Conservation (phyloP, 2,888 invertebrate species). For the Xylocampa areola region DNA sequence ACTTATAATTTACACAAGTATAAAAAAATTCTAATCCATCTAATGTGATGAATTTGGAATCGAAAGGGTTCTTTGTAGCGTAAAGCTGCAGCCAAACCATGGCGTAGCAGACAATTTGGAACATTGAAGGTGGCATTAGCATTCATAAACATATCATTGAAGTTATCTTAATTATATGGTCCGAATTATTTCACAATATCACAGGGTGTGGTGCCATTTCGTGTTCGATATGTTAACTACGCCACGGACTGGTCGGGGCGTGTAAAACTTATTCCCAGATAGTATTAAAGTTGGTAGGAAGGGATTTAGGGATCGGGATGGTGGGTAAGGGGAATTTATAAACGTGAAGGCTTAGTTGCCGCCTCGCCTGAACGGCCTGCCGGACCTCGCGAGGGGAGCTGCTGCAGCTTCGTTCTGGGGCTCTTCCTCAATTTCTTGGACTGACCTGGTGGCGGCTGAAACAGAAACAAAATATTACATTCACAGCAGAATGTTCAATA, state of each 20-base stretch:
- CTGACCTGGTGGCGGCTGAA: conserved; percentile 76
- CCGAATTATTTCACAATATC: conserved; percentile 45
- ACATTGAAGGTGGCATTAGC: conserved; percentile 16
- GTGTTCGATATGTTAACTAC: conserved; percentile 25
- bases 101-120: conserved; percentile 21
- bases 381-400: conserved; percentile 69
- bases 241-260: conserved; percentile 15
- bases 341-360: conserved; percentile 66
- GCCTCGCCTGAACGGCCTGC: conserved; percentile 77
- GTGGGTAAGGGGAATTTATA: conserved; percentile 31
- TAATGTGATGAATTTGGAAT: conserved; percentile 61
- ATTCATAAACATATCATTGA: conserved; percentile 28
- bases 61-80: conserved; percentile 35
- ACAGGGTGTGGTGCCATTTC: conserved; percentile 38
- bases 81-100: conserved; percentile 11
- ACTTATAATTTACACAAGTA: conserved; percentile 85
- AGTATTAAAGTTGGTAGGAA: conserved; percentile 41
- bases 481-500: background rate
- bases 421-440: conserved; percentile 77
- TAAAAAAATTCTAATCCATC: conserved; percentile 75
- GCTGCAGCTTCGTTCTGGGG: conserved; percentile 67
- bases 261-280: conserved; percentile 25
- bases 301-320: conserved; percentile 38
- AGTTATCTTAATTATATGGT: conserved; percentile 29
- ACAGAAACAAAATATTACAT: conserved; percentile 7